Percentiles rank a stretch among this genome's conserved stretches.
Evolutionary conservation across 2,797 vertebrate species (phyloP).

Genomic region (Phalanger gymnotis): DNA sequence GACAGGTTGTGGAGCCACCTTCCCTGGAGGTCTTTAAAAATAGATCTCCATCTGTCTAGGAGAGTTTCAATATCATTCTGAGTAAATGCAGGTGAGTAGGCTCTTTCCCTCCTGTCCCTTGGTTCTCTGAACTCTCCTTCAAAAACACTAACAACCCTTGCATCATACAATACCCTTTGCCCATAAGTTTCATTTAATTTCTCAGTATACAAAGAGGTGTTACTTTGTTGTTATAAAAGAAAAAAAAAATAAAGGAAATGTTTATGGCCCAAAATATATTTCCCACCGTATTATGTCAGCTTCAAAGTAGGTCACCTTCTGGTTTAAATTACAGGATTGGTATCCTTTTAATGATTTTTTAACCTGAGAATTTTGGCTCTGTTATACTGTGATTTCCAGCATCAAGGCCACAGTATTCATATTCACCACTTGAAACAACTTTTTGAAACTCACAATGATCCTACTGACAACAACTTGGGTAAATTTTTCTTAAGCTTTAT

Average conservation of each 20-base stretch:
- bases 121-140: constrained; percentile 46
- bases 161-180: not conserved
- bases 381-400: constrained; percentile 18
- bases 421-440: constrained; percentile 7
- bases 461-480: not conserved
- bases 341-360: not conserved
- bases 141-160: not conserved
- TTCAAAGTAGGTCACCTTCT: constrained; percentile 33
- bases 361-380: constrained; percentile 3
- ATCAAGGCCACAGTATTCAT: constrained; percentile 11
- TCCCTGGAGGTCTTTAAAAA: constrained; percentile 61
- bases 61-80: constrained; percentile 61
- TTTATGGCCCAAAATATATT: constrained; percentile 54
- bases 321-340: constrained; percentile 37
- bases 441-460: not conserved
- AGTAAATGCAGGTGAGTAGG: constrained; percentile 22
- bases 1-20: not conserved
- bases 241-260: constrained; percentile 38
- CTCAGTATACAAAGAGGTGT: constrained; percentile 43
- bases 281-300: constrained; percentile 46
- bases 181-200: constrained; percentile 41
- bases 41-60: constrained; percentile 68
- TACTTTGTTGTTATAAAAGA: constrained; percentile 42
- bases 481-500: not conserved
- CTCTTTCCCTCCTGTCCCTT: constrained; percentile 37